Evolutionary conservation across 2,888 invertebrate genomes (phyloP), one percentile per base, ranked within the genome.

Genomic region (Cheiracanthium punctorium): DNA sequence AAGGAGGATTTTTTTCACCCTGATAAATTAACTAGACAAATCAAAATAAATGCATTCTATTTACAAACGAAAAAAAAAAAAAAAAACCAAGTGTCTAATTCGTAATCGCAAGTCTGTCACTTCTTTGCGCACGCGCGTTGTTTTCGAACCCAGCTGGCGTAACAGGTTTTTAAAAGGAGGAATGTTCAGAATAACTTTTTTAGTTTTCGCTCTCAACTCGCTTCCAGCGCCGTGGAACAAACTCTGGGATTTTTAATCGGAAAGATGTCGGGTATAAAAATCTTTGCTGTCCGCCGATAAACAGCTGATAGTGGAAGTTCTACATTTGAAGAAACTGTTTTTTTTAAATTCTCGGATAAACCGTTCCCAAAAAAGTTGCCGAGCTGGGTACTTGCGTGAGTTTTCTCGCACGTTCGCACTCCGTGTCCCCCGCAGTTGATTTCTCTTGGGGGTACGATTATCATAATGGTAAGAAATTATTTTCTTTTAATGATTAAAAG

Each of bases 301-400:
- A 58, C 58, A 58, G 58, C 58, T 58, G 58, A 24, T 17, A n/a
- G 37, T 5, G 4, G 71, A 71, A 28, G 24, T 28, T 28, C 17
- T 17, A 8, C 32, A 24, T 24, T 24, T 1, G 20, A 24, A 58
- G 58, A 17, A 58, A 58, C 24, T 58, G n/a, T n/a, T n/a, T n/a
- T n/a, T n/a, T n/a, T n/a, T n/a, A n/a, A n/a, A n/a, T n/a, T 58
- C 24, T 58, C 24, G 58, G 24, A 58, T 58, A 58, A n/a, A 24
- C 1, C 1, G 58, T 58, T 58, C 24, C 24, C 24, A 7, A 24
- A 4, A 37, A 84, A 79, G 41, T 58, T 71, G 30, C 52, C 85
- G 85, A 30, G 74, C 85, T 86, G 85, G 85, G 85, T 41, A 80
- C 85, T 65, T 86, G 85, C 71, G 85, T 86, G 75, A 86, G 85